Base-by-base conservation (phyloP, 23 tunicate genomes). In the Halocynthia roretzi region DNA sequence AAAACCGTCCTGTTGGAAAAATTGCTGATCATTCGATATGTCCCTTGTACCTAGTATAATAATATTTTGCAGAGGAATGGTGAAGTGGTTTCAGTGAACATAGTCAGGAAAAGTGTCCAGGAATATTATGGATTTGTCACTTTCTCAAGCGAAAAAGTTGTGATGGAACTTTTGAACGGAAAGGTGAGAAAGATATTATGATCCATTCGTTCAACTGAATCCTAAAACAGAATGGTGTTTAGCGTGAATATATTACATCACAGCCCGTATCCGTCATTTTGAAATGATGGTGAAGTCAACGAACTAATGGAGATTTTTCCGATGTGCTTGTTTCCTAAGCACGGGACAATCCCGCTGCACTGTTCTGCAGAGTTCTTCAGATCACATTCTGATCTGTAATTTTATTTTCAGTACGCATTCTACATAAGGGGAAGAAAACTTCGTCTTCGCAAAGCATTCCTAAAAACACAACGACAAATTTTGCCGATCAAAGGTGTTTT, bases 121-220 rank as follows among this genome's bases (percentile, higher is more conserved):
- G 78, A 74, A 22, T 74, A 50, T 56, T 74, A 74, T 64, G 78
- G 78, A 53, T 74, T 74, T 5, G 78, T 74, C 5, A 74, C 78
- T 12, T 74, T 74, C 62, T 7, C 31, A 10, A 11, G 23, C 56
- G n/a, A 31, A 8, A 2, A 14, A 8, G 56, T 64, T 0, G 63
- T 48, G 8, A 64, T 54, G 17, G 78, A 74, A 54, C 64, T 54
- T 10, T 74, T 74, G 21, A 22, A 48, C 20, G 78, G 78, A n/a
- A 74, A 54, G 64, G 78, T 74, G 62, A 74, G 56, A 68, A 2
- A 15, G 15, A 58, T n/a, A 58, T 58, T 2, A 2, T 14, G 4
- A 58, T 2, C 15, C 63, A 58, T 14, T 14, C 17, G 63, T 58
- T 2, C 63, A 58, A n/a, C 17, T n/a, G 15, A 58, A 15, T 14